Base-by-base conservation (phyloP, 2,888 invertebrate species). In the Eupithecia centaureata region DNA sequence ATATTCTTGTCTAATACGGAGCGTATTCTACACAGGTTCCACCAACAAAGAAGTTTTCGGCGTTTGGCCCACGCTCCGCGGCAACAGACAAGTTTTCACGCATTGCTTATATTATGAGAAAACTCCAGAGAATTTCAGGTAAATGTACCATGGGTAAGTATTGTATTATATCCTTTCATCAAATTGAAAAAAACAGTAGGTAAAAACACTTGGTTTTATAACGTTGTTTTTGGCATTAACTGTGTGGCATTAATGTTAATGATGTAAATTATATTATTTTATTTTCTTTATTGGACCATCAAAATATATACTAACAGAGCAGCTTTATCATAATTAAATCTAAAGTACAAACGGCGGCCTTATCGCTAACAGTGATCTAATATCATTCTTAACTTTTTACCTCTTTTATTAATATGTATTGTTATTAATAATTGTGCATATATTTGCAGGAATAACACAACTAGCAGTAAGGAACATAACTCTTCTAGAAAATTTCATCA, bases 401-500 rank as follows among this genome's bases (percentile, higher is more conserved):
- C n/a, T n/a, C n/a, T n/a, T n/a, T n/a, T n/a, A n/a, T n/a, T n/a
- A n/a, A n/a, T n/a, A n/a, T 27, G 5, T 52, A 27, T 27, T 0
- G 5, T 15, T 27, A 15, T 1, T 52, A 15, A 52, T 52, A 27
- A 27, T 15, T 52, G 25, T 27, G 7, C 13, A 27, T 52, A 12
- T 86, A 78, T 86, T 89, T 85, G 78, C 88, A 90, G 90, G 74
- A 71, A 83, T 84, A 86, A 80, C 84, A 82, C 76, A 78, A 83
- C 83, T 81, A 81, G 82, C 83, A 79, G 76, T 76, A 76, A 77
- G 22, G 79, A 81, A 79, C 75, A 79, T 82, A 84, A 77, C 82
- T 78, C 75, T 71, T 32, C 22, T 61, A 63, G 73, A 70, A 76
- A 73, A 73, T 77, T 76, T 73, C 79, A 76, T 78, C 81, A 78